Evolutionary conservation across 1,140 invertebrate genomes (phyloP).

Genomic region (Drosophila mauritiana): DNA sequence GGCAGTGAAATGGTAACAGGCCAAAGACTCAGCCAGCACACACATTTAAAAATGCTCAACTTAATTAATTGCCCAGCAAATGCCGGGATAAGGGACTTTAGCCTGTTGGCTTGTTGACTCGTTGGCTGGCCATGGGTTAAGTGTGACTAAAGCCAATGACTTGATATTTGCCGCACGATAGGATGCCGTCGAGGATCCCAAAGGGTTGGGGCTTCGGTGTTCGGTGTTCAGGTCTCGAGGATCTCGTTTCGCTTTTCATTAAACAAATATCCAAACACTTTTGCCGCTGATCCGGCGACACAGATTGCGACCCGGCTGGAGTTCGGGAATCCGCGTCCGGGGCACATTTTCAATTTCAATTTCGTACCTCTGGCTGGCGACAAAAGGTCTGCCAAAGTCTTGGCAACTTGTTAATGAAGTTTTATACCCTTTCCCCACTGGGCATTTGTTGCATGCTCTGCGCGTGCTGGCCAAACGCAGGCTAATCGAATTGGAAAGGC

Average conservation of each 20-base stretch:
- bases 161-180: constrained; percentile 74
- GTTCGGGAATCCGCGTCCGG: constrained; percentile 12
- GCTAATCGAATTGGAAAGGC: constrained; percentile 20
- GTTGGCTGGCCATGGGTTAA: constrained; percentile 35
- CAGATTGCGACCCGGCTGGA: constrained; percentile 59
- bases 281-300: constrained; percentile 78
- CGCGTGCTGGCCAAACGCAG: constrained; percentile 29
- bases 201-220: constrained; percentile 5
- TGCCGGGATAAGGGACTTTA: constrained; percentile 46
- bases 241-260: constrained; percentile 75
- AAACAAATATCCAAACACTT: constrained; percentile 82
- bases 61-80: constrained; percentile 79
- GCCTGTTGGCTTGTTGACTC: constrained; percentile 1
- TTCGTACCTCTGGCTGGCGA: constrained; percentile 54
- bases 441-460: constrained; percentile 1
- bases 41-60: constrained; percentile 82
- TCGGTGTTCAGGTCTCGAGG: background rate
- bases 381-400: constrained; percentile 68
- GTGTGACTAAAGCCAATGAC: constrained; percentile 70
- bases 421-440: constrained; percentile 21
- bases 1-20: constrained; percentile 79
- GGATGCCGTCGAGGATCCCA: constrained; percentile 13
- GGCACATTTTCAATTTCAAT: constrained; percentile 49
- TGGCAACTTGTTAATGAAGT: constrained; percentile 55
- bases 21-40: constrained; percentile 63